Base-by-base conservation (phyloP, 2,888 invertebrate species). In the Salticus scenicus region DNA sequence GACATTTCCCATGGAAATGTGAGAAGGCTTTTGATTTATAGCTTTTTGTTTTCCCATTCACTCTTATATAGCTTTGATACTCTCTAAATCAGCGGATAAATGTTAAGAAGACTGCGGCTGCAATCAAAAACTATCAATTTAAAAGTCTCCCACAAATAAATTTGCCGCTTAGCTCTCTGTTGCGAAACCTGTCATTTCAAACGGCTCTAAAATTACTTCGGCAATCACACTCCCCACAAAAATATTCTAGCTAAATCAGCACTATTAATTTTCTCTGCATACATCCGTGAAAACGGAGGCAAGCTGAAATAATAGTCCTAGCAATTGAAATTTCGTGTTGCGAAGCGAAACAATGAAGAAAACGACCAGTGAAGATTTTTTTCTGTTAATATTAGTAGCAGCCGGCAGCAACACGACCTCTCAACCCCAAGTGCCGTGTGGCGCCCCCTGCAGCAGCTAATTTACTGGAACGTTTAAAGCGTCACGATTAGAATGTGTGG, bases 261-360 rank as follows among this genome's bases (percentile, higher is more conserved):
- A 10, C 70, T 70, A 70, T 70, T 70, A 41, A 70, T 70, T 70
- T 70, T 17, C 70, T 14, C 28, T 17, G 27, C 70, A 28, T 28
- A 70, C 70, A 70, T 70, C 42, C 70, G 42, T 42, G 42, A 41
- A 42, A n/a, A 42, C 27, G 1, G 42, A 70, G 70, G 42, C 42
- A 42, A 27, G 70, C 37, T 28, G 70, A 70, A 41, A 70, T 70
- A 70, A 70, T 70, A 33, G 28, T 42, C 17, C 70, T 24, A 24
- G 42, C 70, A 70, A 70, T 70, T 70, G 70, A 70, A 70, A 70
- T 42, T 70, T 70, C 70, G 70, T 70, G 70, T 42, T 42, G 28
- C 70, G 33, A 37, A 42, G 28, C 41, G 28, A 70, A 70, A 70
- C 70, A 70, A 70, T 70, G 70, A 70, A 70, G 70, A 70, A 37